phyloP scores from a whole-genome alignment of 1,140 invertebrate genomes.

The Aphis gossypii region DNA sequence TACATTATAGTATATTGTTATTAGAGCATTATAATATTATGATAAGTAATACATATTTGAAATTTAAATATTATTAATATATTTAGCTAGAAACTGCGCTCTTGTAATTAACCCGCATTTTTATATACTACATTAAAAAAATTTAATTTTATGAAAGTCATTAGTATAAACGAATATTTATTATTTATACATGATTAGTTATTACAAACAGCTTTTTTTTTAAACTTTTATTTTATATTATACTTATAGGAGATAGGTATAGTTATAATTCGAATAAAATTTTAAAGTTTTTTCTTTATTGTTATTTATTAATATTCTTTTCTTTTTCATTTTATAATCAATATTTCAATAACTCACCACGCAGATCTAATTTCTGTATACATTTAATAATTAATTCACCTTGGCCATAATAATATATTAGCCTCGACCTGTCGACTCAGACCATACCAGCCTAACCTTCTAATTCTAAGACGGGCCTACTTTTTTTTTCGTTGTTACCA shows the following conservation, averaged over 20 bases:
- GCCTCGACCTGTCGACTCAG: background rate
- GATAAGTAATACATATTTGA: background rate
- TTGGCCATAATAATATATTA: conserved; percentile 7
- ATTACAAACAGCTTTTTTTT: background rate
- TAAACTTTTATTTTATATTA: background rate
- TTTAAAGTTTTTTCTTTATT: background rate
- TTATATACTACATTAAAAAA: background rate
- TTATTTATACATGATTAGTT: background rate
- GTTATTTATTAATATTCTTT: background rate
- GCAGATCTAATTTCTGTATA: background rate
- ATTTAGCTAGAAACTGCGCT: background rate
- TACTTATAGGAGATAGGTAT: background rate
- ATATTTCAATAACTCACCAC: background rate
- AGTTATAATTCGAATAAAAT: background rate
- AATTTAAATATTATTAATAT: background rate
- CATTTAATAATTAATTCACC: conserved; percentile 19
- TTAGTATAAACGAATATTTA: background rate
- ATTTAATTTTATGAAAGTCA: conserved; percentile 1
- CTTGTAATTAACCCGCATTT: background rate
- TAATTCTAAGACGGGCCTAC: background rate
- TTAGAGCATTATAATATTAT: background rate
- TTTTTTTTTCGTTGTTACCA: background rate
- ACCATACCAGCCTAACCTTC: background rate
- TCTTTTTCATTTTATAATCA: background rate
- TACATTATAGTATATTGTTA: background rate